Conservation (phyloP, 2,888 invertebrate species). For the Petrolisthes manimaculis region DNA sequence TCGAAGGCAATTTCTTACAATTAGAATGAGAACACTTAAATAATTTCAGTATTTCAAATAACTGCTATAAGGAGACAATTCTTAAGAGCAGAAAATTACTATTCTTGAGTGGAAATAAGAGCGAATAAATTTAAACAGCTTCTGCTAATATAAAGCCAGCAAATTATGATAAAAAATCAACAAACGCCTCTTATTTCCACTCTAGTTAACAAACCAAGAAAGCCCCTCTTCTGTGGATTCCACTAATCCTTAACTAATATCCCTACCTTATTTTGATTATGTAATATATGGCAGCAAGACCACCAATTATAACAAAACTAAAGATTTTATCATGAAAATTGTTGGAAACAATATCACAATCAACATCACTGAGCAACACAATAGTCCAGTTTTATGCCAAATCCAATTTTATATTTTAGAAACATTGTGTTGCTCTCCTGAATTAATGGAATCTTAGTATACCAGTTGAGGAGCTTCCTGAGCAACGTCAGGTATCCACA, state of each 20-base stretch:
- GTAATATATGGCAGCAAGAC: too few relatives aligned
- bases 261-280: not conserved
- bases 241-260: not conserved
- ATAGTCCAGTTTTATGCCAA: too few relatives aligned
- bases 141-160: not conserved
- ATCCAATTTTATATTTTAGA: too few relatives aligned
- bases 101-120: not conserved
- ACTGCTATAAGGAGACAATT: slow-evolving; percentile 44
- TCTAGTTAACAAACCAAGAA: slow-evolving; percentile 32
- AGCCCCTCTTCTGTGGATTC: slow-evolving; percentile 25
- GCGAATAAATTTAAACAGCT: not conserved
- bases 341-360: too few relatives aligned
- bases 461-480: slow-evolving; percentile 31
- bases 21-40: not conserved
- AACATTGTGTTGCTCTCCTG: too few relatives aligned
- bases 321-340: too few relatives aligned
- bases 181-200: slow-evolving; percentile 20
- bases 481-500: slow-evolving; percentile 42
- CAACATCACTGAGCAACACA: too few relatives aligned
- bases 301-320: too few relatives aligned
- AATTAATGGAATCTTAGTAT: too few relatives aligned
- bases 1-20: not conserved
- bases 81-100: slow-evolving; percentile 20
- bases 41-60: not conserved
- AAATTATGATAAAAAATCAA: not conserved